phyloP scores from a whole-genome alignment of 2,888 invertebrate genomes.

The Aelia acuminata region DNA sequence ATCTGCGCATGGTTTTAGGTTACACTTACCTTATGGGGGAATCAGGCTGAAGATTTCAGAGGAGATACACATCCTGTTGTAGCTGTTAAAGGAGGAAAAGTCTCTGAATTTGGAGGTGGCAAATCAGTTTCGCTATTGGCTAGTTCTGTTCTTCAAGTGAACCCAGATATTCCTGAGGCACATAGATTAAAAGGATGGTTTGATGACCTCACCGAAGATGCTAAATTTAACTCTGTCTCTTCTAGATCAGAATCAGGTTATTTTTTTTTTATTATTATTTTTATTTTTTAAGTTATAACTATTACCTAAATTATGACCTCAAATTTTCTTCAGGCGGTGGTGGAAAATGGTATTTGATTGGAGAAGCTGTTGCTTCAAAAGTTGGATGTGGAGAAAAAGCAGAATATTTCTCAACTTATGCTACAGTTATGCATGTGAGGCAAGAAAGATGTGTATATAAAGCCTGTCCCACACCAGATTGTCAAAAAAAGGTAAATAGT shows the following conservation, averaged over 20 bases:
- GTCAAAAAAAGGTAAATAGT: conserved; percentile 91
- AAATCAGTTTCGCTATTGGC: conserved; percentile 67
- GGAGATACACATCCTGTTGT: conserved; percentile 84
- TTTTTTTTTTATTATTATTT: neutral
- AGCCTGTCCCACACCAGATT: conserved; percentile 89
- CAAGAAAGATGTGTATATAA: conserved; percentile 90
- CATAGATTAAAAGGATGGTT: conserved; percentile 93
- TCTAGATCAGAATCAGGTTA: conserved; percentile 69
- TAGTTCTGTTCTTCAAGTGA: conserved; percentile 79
- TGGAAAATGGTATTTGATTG: conserved; percentile 79
- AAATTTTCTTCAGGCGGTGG: conserved; percentile 68
- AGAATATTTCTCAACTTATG: conserved; percentile 86
- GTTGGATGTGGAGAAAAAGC: conserved; percentile 83
- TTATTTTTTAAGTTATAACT: neutral
- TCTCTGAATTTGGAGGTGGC: conserved; percentile 84
- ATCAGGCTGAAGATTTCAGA: conserved; percentile 88
- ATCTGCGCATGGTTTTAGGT: conserved; percentile 71
- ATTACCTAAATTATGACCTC: conserved; percentile 64
- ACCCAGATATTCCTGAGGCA: conserved; percentile 92
- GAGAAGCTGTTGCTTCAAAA: conserved; percentile 80
- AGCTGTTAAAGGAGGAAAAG: conserved; percentile 85
- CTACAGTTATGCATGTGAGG: conserved; percentile 82
- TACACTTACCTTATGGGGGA: conserved; percentile 91
- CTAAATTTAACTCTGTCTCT: conserved; percentile 73
- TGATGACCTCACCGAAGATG: conserved; percentile 74